Evolutionary conservation across 2,888 invertebrate genomes (phyloP), one percentile per base, ranked within the genome.

Genomic region (Pimpla rufipes): DNA sequence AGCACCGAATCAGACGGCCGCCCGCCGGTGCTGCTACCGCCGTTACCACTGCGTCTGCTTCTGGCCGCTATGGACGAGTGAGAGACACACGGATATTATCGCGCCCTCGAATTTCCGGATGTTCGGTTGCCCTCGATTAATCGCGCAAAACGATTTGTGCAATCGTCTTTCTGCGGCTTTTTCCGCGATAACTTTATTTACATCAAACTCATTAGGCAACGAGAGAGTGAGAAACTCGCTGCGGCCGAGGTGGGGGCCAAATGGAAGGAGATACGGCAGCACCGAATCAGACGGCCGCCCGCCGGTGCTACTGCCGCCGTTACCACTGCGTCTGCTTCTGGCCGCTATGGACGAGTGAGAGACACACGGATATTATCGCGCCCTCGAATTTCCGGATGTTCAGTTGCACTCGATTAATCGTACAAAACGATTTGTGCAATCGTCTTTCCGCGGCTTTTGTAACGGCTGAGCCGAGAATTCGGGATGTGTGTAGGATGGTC

Each of bases 171-270:
- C n/a, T n/a, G n/a, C n/a, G n/a, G n/a, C n/a, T n/a, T n/a, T n/a
- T n/a, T n/a, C n/a, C n/a, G n/a, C n/a, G n/a, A n/a, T n/a, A n/a
- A n/a, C n/a, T n/a, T n/a, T n/a, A n/a, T n/a, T n/a, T n/a, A n/a
- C n/a, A n/a, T n/a, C n/a, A n/a, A n/a, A n/a, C 85, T 88, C 88
- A 88, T 88, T 88, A 88, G 84, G 79, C 71, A 81, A 83, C 84
- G 70, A 59, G 84, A 55, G 81, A 75, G 79, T 55, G 68, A 70
- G 74, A 64, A 57, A 73, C 64, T 55, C 37, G 35, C n/a, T 29
- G 67, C 29, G 29, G 2, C 2, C 2, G 29, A 5, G 29, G 29
- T 29, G 59, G 57, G 50, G 75, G 21, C 45, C 66, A 45, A 81
- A 78, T 68, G 42, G 37, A 62, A n/a, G 70, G 70, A 79, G 68